These are phyloP conservation scores for Ditylenchus weischeri DNA, from an alignment of 2,888 invertebrate species.

Conservation along the genomic window DNA sequence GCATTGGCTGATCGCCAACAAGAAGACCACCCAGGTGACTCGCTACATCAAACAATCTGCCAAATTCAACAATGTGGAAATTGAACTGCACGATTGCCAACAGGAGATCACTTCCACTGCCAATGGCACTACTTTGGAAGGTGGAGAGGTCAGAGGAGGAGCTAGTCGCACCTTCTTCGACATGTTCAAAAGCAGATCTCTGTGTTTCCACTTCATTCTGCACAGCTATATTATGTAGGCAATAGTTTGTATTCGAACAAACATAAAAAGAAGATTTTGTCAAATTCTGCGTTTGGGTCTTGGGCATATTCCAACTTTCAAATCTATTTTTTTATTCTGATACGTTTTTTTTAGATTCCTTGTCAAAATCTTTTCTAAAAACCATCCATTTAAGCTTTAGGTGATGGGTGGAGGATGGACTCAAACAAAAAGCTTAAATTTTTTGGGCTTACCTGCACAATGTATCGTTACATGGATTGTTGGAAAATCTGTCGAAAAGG, in stretches of 20 bases:
- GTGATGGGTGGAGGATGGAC: too few relatives aligned
- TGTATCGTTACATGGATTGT: too few relatives aligned
- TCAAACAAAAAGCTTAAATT: too few relatives aligned
- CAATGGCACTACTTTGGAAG: not conserved
- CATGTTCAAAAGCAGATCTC: constrained; percentile 32
- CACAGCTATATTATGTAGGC: constrained; percentile 48
- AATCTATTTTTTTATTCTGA: too few relatives aligned
- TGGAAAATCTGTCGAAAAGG: too few relatives aligned
- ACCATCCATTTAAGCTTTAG: too few relatives aligned
- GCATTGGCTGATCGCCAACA: constrained; percentile 52
- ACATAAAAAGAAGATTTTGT: not conserved
- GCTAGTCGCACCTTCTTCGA: constrained; percentile 29
- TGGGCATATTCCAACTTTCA: too few relatives aligned
- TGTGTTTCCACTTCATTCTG: constrained; percentile 44
- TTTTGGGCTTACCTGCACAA: too few relatives aligned
- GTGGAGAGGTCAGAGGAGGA: constrained; percentile 3
- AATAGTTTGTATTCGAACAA: not conserved
- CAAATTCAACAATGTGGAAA: constrained; percentile 38
- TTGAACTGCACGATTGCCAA: constrained; percentile 35
- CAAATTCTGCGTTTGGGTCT: not conserved
- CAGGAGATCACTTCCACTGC: not conserved
- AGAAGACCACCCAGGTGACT: constrained; percentile 37
- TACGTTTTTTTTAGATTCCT: too few relatives aligned
- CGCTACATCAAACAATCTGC: constrained; percentile 40
- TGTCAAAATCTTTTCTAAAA: too few relatives aligned